Conservation (phyloP, 2,888 invertebrate species). For the Caenorhabditis sulstoni region DNA sequence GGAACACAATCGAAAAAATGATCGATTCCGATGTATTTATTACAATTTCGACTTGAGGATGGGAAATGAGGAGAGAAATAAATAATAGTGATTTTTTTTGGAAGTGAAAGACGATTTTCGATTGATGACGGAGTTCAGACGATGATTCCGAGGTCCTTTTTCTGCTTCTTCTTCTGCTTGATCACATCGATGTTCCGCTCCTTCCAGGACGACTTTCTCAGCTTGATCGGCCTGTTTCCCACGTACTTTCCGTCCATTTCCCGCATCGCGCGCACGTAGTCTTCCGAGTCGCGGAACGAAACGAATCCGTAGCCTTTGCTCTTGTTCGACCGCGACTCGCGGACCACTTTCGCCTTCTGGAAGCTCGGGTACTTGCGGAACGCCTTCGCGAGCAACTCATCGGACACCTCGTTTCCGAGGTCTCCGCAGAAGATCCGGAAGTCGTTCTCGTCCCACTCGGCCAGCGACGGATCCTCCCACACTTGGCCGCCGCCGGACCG, state of each 20-base stretch:
- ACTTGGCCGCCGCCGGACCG: constrained; percentile 82
- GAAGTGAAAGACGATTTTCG: constrained; percentile 3
- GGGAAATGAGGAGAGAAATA: constrained; percentile 4
- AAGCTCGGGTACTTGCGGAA: constrained; percentile 91
- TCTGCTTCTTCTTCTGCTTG: constrained; percentile 95
- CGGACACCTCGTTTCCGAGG: constrained; percentile 96
- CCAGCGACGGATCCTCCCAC: constrained; percentile 95
- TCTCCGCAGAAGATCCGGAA: constrained; percentile 99
- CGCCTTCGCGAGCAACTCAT: constrained; percentile 94
- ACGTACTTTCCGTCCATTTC: constrained; percentile 99
- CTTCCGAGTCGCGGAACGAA: constrained; percentile 88
- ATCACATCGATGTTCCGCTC: constrained; percentile 91
- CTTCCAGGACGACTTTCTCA: constrained; percentile 96
- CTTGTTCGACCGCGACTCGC: constrained; percentile 97
- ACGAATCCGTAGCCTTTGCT: constrained; percentile 99
- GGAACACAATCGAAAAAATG: neutral
- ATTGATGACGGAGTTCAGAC: neutral
- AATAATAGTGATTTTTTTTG: too few species aligned
- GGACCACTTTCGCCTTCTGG: constrained; percentile 92
- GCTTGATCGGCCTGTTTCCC: constrained; percentile 97
- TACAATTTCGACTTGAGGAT: too few species aligned
- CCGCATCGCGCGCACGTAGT: constrained; percentile 98
- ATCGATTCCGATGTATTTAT: neutral
- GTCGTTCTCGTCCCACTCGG: constrained; percentile 97
- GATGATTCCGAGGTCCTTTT: constrained; percentile 86